phyloP scores from a whole-genome alignment of 2,113 vertebrate species.

The Elaphurus davidianus region DNA sequence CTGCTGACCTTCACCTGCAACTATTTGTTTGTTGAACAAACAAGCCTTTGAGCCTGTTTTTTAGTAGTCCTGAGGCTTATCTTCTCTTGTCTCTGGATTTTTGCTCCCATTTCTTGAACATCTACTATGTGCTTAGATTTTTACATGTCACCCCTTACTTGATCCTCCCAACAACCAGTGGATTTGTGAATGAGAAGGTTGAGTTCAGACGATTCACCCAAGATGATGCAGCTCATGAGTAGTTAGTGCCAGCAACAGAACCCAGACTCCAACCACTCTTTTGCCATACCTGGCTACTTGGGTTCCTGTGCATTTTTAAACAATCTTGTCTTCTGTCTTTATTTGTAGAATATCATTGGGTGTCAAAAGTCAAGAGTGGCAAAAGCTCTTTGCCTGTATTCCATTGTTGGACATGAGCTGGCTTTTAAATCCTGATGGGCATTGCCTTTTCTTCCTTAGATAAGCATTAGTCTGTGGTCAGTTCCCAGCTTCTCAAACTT shows the following conservation, averaged over 20 bases:
- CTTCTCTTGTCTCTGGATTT: background rate
- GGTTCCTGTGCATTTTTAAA: background rate
- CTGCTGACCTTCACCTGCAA: background rate
- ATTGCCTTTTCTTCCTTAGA: background rate
- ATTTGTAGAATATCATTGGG: background rate
- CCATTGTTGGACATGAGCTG: background rate
- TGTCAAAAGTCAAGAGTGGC: background rate
- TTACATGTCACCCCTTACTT: background rate
- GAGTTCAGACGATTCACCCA: background rate
- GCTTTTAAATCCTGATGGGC: background rate
- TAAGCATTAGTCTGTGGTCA: background rate
- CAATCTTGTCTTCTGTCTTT: background rate
- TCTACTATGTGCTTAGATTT: background rate
- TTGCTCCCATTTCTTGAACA: background rate
- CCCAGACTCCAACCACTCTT: background rate
- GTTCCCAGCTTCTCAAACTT: background rate
- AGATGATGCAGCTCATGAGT: accelerated
- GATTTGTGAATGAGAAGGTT: background rate
- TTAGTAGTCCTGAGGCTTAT: background rate
- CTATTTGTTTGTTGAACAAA: constrained; percentile 47
- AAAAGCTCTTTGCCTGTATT: background rate
- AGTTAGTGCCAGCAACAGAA: background rate
- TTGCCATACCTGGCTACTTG: background rate
- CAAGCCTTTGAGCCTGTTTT: constrained; percentile 61
- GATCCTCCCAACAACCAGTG: background rate